phyloP scores from a whole-genome alignment of 2,113 vertebrate species.

The Thinocorus orbignyianus region DNA sequence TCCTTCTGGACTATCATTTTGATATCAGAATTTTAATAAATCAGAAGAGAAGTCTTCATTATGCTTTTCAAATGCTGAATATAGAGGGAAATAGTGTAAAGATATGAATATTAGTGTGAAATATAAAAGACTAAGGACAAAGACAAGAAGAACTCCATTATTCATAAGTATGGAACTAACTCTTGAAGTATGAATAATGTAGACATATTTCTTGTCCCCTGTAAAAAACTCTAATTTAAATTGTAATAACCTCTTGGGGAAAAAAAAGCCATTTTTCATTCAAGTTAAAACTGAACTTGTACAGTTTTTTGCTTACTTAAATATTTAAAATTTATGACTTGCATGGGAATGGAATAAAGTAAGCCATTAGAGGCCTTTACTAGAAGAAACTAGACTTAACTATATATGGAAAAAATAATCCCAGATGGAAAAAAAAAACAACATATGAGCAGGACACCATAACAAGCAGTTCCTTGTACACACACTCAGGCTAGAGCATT shows the following conservation, averaged over 20 bases:
- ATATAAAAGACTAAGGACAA: constrained; percentile 31
- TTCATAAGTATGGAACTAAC: constrained; percentile 36
- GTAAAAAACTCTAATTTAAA: constrained; percentile 22
- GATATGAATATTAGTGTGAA: background rate
- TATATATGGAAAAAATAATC: background rate
- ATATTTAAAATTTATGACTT: constrained; percentile 15
- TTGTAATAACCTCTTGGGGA: background rate
- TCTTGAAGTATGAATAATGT: constrained; percentile 44
- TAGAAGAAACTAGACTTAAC: background rate
- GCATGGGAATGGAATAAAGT: background rate
- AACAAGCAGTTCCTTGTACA: background rate
- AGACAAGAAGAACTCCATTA: constrained; percentile 23
- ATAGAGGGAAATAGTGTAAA: background rate
- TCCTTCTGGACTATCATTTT: background rate
- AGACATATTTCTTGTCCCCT: constrained; percentile 10
- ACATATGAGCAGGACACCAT: background rate
- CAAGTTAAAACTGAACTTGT: background rate
- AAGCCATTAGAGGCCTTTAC: background rate
- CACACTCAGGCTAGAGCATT: background rate
- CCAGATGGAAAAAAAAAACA: background rate
- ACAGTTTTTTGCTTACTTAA: background rate
- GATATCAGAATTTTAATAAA: constrained; percentile 22
- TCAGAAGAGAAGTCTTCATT: background rate
- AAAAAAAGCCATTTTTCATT: background rate
- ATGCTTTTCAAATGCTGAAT: background rate